These are phyloP conservation scores for Hypothenemus hampei DNA, from an alignment of 1,140 invertebrate species.

Conservation along the genomic window DNA sequence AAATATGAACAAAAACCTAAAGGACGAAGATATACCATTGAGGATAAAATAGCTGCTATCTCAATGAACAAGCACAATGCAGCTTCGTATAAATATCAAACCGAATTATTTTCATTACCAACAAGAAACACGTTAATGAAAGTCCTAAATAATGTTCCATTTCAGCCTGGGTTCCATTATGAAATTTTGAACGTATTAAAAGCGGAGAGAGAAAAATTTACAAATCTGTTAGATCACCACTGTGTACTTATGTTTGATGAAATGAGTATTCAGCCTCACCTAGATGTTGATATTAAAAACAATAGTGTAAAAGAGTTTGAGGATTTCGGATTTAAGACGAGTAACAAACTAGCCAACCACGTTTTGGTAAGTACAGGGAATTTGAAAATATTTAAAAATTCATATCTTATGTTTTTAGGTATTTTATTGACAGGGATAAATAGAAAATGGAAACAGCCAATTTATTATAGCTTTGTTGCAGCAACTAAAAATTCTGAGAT, in stretches of 20 bases:
- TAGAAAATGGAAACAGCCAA: too few relatives aligned
- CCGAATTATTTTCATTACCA: slow-evolving; percentile 24
- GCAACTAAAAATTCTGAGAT: too few relatives aligned
- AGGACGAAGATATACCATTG: slow-evolving; percentile 16
- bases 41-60: slow-evolving; percentile 23
- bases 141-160: slow-evolving; percentile 16
- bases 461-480: too few relatives aligned
- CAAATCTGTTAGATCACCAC: slow-evolving; percentile 16
- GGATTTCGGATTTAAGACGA: slow-evolving; percentile 18
- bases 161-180: slow-evolving; percentile 16
- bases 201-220: slow-evolving; percentile 15
- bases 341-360: slow-evolving; percentile 21
- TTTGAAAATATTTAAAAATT: too few relatives aligned
- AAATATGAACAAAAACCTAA: slow-evolving; percentile 17
- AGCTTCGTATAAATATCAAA: slow-evolving; percentile 18
- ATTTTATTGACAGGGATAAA: too few relatives aligned
- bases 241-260: slow-evolving; percentile 25
- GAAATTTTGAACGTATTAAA: slow-evolving; percentile 16
- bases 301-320: slow-evolving; percentile 19
- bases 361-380: slow-evolving; percentile 19
- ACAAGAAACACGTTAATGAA: slow-evolving; percentile 13
- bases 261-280: slow-evolving; percentile 17
- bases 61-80: slow-evolving; percentile 26
- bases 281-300: slow-evolving; percentile 5
- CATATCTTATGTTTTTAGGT: too few relatives aligned